These are phyloP conservation scores for Sorex maritimensis DNA, from an alignment of 2,797 vertebrate genomes.

Conservation along the genomic window DNA sequence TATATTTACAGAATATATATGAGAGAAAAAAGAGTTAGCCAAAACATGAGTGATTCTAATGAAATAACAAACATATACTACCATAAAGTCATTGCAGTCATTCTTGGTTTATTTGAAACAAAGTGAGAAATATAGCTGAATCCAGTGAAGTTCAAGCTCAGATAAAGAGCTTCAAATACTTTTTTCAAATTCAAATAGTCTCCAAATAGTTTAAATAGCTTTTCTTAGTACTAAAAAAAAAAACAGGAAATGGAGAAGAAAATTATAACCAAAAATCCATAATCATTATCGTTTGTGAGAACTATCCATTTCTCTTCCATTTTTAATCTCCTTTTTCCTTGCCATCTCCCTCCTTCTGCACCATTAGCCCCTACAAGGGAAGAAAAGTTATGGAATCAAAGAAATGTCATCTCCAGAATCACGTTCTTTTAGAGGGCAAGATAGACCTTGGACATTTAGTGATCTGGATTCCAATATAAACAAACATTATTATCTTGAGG, in stretches of 20 bases:
- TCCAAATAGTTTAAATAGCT: constrained; percentile 36
- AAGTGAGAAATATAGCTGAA: constrained; percentile 55
- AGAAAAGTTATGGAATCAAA: constrained; percentile 33
- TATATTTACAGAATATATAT: no score
- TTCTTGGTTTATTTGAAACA: constrained; percentile 53
- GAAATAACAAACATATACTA: no score
- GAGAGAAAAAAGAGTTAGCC: no score
- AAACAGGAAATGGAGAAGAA: constrained; percentile 9
- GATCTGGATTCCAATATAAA: neutral
- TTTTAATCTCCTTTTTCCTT: no score
- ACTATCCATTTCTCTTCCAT: constrained; percentile 17
- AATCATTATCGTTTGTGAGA: constrained; percentile 23
- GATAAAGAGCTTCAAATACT: neutral
- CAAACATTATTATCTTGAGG: constrained; percentile 11
- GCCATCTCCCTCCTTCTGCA: neutral
- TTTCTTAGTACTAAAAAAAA: constrained; percentile 50
- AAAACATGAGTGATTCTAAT: no score
- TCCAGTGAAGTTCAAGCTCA: constrained; percentile 51
- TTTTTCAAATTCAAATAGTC: constrained; percentile 52
- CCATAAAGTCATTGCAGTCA: neutral
- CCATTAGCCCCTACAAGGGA: neutral
- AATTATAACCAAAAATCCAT: constrained; percentile 3
- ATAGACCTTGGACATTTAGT: constrained; percentile 9
- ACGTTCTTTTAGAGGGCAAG: constrained; percentile 37
- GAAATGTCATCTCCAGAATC: neutral